Evolutionary conservation across 2,888 invertebrate genomes (phyloP), one percentile per base, ranked within the genome.

Genomic region (Lithophane ornitopus): DNA sequence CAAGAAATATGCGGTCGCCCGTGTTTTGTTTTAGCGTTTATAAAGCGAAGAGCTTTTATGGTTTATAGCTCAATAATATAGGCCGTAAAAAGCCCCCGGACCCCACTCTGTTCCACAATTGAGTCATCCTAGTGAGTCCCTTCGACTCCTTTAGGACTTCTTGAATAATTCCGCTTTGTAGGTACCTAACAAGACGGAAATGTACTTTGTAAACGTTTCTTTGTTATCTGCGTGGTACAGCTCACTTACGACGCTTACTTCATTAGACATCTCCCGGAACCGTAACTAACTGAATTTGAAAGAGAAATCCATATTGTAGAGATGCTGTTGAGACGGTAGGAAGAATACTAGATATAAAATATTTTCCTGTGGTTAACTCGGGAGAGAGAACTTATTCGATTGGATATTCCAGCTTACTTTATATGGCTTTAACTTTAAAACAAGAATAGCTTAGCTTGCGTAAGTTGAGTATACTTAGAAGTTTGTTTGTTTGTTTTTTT

Each of bases 11-110:
- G 93, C 92, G 93, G 92, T 90, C 89, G 92, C 89, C 85, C 85
- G 91, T 93, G 93, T 93, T 94, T 94, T 94, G 93, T 94, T 93
- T 93, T 91, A 93, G 90, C 91, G 92, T 92, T 94, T 94, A 94
- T 93, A 94, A 93, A 94, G 78, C 92, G 92, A 90, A 90, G 88
- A 89, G 92, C 91, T 90, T 94, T 95, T 94, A 95, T 95, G 94
- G 94, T 94, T 95, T 95, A 95, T 94, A 88, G 94, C 94, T 92
- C 93, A 95, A 95, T 95, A 95, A 94, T 95, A 94, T 93, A 91
- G 95, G 89, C 89, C 93, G 91, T 95, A 95, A 95, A 94, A 92
- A 91, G 88, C 89, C 90, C 90, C 91, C 91, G 90, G 92, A 91
- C 93, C 92, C 91, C 90, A 90, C 91, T 93, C 90, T 88, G 90